A percentile compares a stretch with the other conserved stretches of the same genome.
These are phyloP conservation scores for Trissolcus basalis DNA, from an alignment of 1,140 invertebrate species.

Conservation along the genomic window DNA sequence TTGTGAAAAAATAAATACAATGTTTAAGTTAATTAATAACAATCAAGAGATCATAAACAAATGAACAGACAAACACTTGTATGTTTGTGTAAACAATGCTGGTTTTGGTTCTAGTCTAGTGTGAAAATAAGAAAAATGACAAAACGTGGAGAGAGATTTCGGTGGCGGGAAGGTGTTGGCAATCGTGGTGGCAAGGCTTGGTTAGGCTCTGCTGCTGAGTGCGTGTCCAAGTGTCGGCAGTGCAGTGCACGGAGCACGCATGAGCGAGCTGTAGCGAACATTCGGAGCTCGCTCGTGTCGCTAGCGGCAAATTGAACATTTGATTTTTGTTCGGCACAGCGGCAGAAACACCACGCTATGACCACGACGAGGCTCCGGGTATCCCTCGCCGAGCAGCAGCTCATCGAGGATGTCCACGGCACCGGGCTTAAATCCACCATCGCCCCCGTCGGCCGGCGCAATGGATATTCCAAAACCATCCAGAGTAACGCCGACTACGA, in stretches of 20 bases:
- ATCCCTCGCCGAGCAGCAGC: conserved; percentile 38
- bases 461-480: conserved; percentile 58
- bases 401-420: conserved; percentile 17
- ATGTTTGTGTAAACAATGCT: too few relatives aligned
- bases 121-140: too few relatives aligned
- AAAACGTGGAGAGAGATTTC: too few relatives aligned
- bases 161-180: background rate
- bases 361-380: conserved; percentile 42
- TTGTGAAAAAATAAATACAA: too few relatives aligned
- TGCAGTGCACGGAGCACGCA: conserved; percentile 25
- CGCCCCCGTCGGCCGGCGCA: conserved; percentile 51
- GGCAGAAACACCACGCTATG: conserved; percentile 16
- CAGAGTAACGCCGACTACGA: conserved; percentile 24
- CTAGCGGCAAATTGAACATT: background rate
- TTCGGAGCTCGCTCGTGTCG: conserved; percentile 14
- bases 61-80: too few relatives aligned
- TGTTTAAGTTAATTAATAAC: too few relatives aligned
- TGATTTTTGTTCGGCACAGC: background rate
- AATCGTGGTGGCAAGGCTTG: background rate
- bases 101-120: too few relatives aligned
- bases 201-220: background rate
- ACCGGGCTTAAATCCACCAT: conserved; percentile 48
- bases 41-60: too few relatives aligned
- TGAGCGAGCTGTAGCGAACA: conserved; percentile 27
- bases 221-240: conserved; percentile 10